Evolutionary conservation across 1,140 invertebrate genomes (phyloP).

Genomic region (Drosophila pruinosa): DNA sequence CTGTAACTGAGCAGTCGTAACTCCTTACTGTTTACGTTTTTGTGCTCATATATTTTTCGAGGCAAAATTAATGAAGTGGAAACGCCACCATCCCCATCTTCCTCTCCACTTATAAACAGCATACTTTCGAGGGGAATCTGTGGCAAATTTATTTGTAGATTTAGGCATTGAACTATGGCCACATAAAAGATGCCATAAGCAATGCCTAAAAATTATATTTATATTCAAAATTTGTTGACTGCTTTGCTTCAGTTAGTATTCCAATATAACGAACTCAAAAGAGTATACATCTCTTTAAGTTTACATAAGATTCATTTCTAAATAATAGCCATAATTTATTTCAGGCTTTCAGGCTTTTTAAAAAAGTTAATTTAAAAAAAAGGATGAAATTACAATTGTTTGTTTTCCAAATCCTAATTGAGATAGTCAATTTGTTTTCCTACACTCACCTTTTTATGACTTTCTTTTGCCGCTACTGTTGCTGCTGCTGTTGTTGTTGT

Average conservation of each 20-base stretch:
- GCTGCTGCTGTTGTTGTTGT: neutral
- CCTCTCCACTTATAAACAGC: neutral
- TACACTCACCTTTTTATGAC: constrained; percentile 45
- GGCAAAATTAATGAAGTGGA: constrained; percentile 12
- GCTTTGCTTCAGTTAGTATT: too few relatives aligned
- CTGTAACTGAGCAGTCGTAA: constrained; percentile 1
- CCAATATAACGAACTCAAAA: too few relatives aligned
- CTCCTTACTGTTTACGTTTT: constrained; percentile 7
- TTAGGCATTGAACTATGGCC: neutral
- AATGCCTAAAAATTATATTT: neutral
- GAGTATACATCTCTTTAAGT: too few relatives aligned
- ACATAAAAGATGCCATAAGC: neutral
- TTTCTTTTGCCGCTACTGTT: neutral
- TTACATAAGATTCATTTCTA: too few relatives aligned
- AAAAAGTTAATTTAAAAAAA: too few relatives aligned
- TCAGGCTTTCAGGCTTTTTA: too few relatives aligned
- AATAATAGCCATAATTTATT: neutral
- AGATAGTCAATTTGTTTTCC: constrained; percentile 28
- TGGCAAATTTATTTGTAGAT: neutral
- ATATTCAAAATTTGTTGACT: neutral
- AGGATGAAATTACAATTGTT: too few relatives aligned
- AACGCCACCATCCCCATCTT: neutral
- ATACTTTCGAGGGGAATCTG: neutral
- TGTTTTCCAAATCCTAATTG: neutral
- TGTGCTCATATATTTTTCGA: neutral